Evolutionary conservation across 2,888 invertebrate genomes (phyloP), one percentile per base, ranked within the genome.

Genomic region (Cantharis rufa): DNA sequence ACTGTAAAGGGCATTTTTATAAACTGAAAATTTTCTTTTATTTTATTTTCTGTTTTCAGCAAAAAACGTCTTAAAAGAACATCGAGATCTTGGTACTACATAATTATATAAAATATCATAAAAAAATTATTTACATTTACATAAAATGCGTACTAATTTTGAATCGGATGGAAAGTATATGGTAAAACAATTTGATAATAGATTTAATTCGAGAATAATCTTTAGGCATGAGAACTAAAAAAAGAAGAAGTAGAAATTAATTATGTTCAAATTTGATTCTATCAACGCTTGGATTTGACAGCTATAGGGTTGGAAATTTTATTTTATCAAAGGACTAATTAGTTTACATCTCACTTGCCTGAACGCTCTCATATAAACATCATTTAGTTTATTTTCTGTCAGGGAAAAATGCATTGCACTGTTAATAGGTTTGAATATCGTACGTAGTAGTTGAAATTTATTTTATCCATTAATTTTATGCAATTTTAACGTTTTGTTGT

Each of bases 381-480:
- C 78, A 71, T 76, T 80, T 78, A 77, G 78, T 80, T 78, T 79
- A 76, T 75, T 78, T 77, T 74, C 68, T 62, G 32, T 75, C 62
- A 63, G 72, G 73, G 75, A 79, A 79, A 78, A 81, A 80, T 81
- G 78, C 79, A 81, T 78, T 78, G 71, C 71, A 62, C 75, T 71
- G 74, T 74, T 82, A 82, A 82, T 82, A 81, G 81, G 75, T 77
- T 80, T 80, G 62, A 78, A 80, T 80, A 81, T 80, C 76, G 78
- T 32, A 69, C n/a, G 62, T 21, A 66, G 18, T 64, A 68, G 71
- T 74, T 71, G 21, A 74, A 77, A 78, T 77, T 80, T 80, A 77
- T 79, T 79, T 71, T 73, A 68, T 69, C 69, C 73, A 69, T 69
- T 69, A 69, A 61, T 73, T 72, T 24, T 7, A 32, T 21, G 72